phyloP scores from a whole-genome alignment of 2,888 invertebrate species.

The Nomada lathburiana region DNA sequence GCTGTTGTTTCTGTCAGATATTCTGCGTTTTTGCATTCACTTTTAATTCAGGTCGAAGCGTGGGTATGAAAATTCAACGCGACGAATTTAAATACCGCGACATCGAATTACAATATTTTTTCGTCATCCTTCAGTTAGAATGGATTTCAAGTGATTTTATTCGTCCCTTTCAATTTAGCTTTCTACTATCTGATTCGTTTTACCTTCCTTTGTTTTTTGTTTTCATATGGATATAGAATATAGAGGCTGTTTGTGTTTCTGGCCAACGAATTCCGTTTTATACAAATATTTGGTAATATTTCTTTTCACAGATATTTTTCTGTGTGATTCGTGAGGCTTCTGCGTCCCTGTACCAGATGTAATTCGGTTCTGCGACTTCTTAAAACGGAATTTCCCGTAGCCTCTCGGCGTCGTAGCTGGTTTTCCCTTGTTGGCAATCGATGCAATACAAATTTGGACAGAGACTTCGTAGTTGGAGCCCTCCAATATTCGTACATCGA shows the following conservation, averaged over 20 bases:
- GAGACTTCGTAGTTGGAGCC: slow-evolving; percentile 6
- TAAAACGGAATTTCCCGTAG: neutral
- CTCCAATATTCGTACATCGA: neutral
- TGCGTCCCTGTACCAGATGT: neutral
- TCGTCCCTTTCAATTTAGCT: too few species aligned
- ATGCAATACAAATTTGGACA: slow-evolving; percentile 13
- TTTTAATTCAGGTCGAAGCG: neutral
- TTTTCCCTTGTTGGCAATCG: slow-evolving; percentile 17
- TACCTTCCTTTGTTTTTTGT: too few species aligned
- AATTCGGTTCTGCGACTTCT: neutral
- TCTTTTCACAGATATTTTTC: neutral
- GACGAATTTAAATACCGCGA: neutral
- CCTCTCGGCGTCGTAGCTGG: neutral
- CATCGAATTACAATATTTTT: neutral
- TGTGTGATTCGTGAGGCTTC: neutral
- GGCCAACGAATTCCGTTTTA: neutral
- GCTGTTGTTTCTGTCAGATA: neutral
- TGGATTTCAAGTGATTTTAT: too few species aligned
- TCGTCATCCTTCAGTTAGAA: too few species aligned
- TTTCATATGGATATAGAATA: too few species aligned
- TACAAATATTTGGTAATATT: neutral
- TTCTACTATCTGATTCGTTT: too few species aligned
- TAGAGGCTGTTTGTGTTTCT: too few species aligned
- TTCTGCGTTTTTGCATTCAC: neutral
- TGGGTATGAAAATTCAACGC: neutral